Base-by-base conservation (phyloP, 2,113 vertebrate species). In the Phalacrocorax pelagicus region DNA sequence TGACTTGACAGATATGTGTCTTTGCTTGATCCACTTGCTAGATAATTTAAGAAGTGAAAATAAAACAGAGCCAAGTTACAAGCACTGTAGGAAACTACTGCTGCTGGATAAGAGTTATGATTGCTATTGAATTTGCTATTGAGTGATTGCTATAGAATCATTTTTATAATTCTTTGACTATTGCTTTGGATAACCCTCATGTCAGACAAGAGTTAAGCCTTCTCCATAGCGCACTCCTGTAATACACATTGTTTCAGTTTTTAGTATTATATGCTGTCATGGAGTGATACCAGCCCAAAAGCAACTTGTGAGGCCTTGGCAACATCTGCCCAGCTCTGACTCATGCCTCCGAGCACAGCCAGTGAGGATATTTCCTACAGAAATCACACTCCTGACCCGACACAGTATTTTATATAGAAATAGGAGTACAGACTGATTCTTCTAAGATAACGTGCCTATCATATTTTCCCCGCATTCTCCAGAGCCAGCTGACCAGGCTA, bases 61-160 rank as follows among this genome's bases (percentile, higher is more conserved):
- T 11, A 78, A 65, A 62, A n/a, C 4, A 27, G 8, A 38, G 22
- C 12, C 51, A 61, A 23, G 32, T 83, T 55, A n/a, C 29, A 21
- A 80, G 10, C 12, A 32, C 15, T 29, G 12, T 7, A 63, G 17
- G 59, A 87, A 71, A 72, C 46, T 44, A n/a, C 27, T 40, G 7
- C 27, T 73, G 52, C 34, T 79, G 52, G 12, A 36, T 42, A 12
- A 38, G 19, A 40, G 20, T 49, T 82, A 44, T 2, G 24, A 16
- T n/a, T 2, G 1, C 22, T 61, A 49, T 5, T 54, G 30, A 67
- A 55, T 79, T 66, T 83, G 19, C 23, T 65, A 40, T 7, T 57
- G 34, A 47, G 19, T 34, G 34, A 61, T 9, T 1, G 0, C 11
- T 36, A 29, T 12, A n/a, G 61, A 55, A 72, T 23, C 0, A 9